Evolutionary conservation across 2,888 invertebrate genomes (phyloP), one percentile per base, ranked within the genome.

Genomic region (Agonopterix heracliana): DNA sequence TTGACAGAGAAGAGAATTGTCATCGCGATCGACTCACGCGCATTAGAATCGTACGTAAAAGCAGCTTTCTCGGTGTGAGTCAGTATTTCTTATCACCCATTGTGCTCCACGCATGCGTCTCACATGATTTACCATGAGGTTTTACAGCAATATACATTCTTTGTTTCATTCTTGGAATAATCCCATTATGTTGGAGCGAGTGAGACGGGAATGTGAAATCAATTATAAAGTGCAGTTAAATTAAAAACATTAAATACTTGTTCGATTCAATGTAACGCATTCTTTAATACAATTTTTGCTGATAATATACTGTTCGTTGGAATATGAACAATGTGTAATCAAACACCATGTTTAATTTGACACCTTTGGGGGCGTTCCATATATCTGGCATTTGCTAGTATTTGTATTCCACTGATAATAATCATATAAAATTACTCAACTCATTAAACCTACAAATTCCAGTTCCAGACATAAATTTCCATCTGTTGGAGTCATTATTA

Each of bases 51-150:
- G 26, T 45, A 3, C 44, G 52, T 48, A 53, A 52, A 54, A 54
- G 54, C 52, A 38, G 56, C 61, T 61, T 63, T 61, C 60, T 53
- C 54, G 48, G 47, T 44, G 48, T 46, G 54, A 53, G 47, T 54
- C 54, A 51, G 45, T 12, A 38, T 38, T 52, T 57, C 52, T 54
- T 55, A 60, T 56, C 57, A 56, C 45, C 50, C 49, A 57, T 60
- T 59, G 60, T 61, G 45, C 14, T 45, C 34, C 26, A 34, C 45
- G 44, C 26, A 26, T 26, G 7, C 34, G 44, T 36, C 52, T 48
- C 50, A 53, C 50, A 55, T 52, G 45, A 44, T 44, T 26, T 38
- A 41, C 46, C 46, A 48, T 45, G 43, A 48, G 51, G 48, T 50
- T 41, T 17, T 41, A 35, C 43, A n/a, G 38, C 38, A 38, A 9